Conservation (phyloP, 2,888 invertebrate genomes). For the Chesias legatella region DNA sequence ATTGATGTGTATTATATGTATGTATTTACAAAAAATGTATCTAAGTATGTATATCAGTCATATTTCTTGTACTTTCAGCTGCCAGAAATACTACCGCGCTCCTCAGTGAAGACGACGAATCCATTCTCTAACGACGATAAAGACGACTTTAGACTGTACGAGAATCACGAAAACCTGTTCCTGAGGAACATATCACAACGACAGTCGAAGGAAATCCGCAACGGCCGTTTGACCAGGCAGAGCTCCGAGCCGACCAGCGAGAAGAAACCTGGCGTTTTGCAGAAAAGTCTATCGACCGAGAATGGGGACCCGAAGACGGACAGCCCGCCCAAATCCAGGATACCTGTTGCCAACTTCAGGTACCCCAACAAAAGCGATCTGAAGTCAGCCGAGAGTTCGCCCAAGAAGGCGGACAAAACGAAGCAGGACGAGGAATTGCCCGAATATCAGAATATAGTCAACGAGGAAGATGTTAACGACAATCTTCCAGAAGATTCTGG, state of each 20-base stretch:
- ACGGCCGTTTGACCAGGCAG: conserved; percentile 58
- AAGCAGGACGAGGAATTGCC: conserved; percentile 46
- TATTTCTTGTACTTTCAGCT: conserved; percentile 38
- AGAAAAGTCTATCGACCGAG: conserved; percentile 68
- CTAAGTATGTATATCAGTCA: no score
- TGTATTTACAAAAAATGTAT: no score
- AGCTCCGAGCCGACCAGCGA: conserved; percentile 66
- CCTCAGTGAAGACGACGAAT: conserved; percentile 50
- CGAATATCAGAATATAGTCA: conserved; percentile 64
- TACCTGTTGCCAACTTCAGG: conserved; percentile 71
- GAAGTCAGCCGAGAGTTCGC: conserved; percentile 59
- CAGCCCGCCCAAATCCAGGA: conserved; percentile 61
- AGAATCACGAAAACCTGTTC: conserved; percentile 70
- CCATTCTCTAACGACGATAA: conserved; percentile 56
- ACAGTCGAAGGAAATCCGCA: conserved; percentile 64
- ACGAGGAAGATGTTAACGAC: conserved; percentile 35
- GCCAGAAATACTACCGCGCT: conserved; percentile 66
- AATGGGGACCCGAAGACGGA: conserved; percentile 38
- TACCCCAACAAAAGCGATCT: conserved; percentile 70
- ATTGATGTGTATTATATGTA: no score
- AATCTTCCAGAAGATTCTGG: conserved; percentile 15
- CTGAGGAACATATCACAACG: conserved; percentile 65
- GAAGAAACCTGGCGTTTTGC: conserved; percentile 49
- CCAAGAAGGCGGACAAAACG: conserved; percentile 45
- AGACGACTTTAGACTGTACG: conserved; percentile 59